Base-by-base conservation (phyloP, 1,140 invertebrate species). In the Bactericera cockerelli region DNA sequence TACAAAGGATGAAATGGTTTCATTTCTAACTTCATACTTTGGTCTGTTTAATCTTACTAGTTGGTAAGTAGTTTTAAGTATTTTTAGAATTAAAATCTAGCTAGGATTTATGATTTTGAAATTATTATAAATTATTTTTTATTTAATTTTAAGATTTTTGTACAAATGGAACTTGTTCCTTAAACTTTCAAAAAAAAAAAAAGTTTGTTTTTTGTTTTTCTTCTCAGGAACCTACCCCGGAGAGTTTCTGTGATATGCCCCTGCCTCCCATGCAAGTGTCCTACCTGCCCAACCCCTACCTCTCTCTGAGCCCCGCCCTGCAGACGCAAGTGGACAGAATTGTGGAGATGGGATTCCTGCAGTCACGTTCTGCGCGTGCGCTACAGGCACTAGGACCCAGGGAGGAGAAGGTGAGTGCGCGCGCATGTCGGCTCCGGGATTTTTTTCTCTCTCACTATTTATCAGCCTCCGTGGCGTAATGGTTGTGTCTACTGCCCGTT, bases 281-380 rank as follows among this genome's bases (percentile, higher is more conserved):
- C 14, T 56, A 61, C 21, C 56, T 65, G 25, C 61, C 61, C 75
- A 73, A 76, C 71, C 79, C 78, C 25, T 82, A 76, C 68, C 62
- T 73, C 42, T 75, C 75, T 58, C 71, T 88, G 62, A 68, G 76
- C 10, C 68, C 73, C 16, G 73, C 78, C 56, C 74, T 79, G 56
- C 81, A 85, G 68, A 75, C 74, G 49, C 73, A 89, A 62, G 86
- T 81, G 28, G 75, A 80, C 62, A 79, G 81, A 39, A 80, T 91
- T 22, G 81, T 78, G 65, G 78, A 80, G 55, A 93, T 93, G 89
- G 89, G 89, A 1, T 93, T 93, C 71, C 79, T 83, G 0, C 68
- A 84, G 59, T 76, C 81, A n/a, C 77, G 85, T 65, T 84, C 87
- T 1, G 79, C 84, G 3, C 77, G 84, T 63, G 83, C 86, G 13